phyloP scores from a whole-genome alignment of 2,888 invertebrate species.

The Agonopterix heracliana region DNA sequence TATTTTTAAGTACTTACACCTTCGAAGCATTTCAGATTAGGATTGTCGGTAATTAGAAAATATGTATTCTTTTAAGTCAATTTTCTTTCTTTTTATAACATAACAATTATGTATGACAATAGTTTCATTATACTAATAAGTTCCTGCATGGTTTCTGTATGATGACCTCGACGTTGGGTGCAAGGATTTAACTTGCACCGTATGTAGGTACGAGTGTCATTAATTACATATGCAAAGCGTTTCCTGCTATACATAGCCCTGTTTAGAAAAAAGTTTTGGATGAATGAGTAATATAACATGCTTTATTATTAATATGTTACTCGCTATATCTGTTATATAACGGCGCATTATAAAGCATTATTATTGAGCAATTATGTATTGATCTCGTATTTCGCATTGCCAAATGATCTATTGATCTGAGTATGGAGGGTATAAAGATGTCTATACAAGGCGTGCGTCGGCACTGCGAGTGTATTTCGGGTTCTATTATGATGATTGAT shows the following conservation, averaged over 20 bases:
- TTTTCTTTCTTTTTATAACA: background rate
- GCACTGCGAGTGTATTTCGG: conserved; percentile 11
- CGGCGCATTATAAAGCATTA: too few relatives aligned
- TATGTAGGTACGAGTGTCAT: background rate
- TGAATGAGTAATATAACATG: too few relatives aligned
- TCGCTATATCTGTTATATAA: too few relatives aligned
- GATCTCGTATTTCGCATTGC: conserved; percentile 20
- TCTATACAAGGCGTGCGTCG: conserved; percentile 14
- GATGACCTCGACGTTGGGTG: background rate
- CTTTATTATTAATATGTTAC: too few relatives aligned
- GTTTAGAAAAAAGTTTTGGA: too few relatives aligned
- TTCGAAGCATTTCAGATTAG: too few relatives aligned
- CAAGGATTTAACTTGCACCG: conserved; percentile 1
- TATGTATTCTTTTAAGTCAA: background rate
- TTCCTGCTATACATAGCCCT: conserved; percentile 1
- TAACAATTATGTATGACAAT: background rate
- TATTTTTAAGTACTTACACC: too few relatives aligned
- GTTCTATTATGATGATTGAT: conserved; percentile 5
- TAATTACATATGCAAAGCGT: conserved; percentile 1
- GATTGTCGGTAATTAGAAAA: too few relatives aligned
- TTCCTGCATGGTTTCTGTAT: conserved; percentile 1
- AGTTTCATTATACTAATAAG: background rate
- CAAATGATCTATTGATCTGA: conserved; percentile 23
- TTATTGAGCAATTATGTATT: background rate
- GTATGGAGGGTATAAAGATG: conserved; percentile 14